Evolutionary conservation across 2,888 invertebrate genomes (phyloP).

Genomic region (Perithous albicinctus): DNA sequence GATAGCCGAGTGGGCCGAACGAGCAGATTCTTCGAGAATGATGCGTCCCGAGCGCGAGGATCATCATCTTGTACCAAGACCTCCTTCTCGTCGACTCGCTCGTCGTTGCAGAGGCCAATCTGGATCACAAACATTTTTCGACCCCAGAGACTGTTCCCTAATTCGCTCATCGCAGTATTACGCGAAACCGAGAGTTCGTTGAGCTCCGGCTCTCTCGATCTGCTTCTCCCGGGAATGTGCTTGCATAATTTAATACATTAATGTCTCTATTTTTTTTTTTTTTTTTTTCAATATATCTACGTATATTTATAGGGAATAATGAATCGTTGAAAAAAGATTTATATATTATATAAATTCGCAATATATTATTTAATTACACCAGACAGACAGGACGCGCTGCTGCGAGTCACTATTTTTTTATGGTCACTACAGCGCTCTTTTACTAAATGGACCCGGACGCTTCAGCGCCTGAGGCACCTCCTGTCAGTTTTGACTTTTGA

Average conservation of each 20-base stretch:
- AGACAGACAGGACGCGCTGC: no score
- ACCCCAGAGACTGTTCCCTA: slow-evolving; percentile 20
- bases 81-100: slow-evolving; percentile 13
- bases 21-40: slow-evolving; percentile 66
- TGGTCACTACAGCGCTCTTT: no score
- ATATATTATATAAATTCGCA: background rate
- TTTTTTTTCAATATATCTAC: background rate
- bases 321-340: background rate
- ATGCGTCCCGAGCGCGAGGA: slow-evolving; percentile 40
- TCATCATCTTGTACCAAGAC: slow-evolving; percentile 29
- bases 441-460: no score
- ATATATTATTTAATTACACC: no score
- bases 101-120: slow-evolving; percentile 47
- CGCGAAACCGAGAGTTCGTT: slow-evolving; percentile 52
- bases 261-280: background rate
- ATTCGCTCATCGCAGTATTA: slow-evolving; percentile 21
- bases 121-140: slow-evolving; percentile 62
- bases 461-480: no score
- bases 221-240: background rate
- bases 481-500: no score
- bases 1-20: slow-evolving; percentile 67
- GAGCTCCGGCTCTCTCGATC: slow-evolving; percentile 20
- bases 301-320: background rate
- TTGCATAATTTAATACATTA: background rate
- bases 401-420: no score